A percentile compares a stretch with the other conserved stretches of the same genome.
phyloP scores from a whole-genome alignment of 2,113 vertebrate species.

The Takifugu flavidus region DNA sequence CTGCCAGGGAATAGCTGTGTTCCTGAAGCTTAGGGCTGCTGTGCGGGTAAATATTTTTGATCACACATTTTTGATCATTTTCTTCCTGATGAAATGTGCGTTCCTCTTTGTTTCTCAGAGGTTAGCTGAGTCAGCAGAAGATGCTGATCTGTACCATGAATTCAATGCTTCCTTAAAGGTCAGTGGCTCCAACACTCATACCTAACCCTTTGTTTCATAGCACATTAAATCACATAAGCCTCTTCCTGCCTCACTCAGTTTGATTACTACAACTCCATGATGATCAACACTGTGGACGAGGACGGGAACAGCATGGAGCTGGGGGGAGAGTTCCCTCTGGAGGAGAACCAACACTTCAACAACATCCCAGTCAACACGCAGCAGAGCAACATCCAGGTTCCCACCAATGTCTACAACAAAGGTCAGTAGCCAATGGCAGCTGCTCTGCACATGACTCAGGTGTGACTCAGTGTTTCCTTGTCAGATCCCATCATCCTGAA shows the following conservation, averaged over 20 bases:
- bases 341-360: conserved; percentile 92
- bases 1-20: no score
- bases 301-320: conserved; percentile 83
- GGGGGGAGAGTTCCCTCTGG: conserved; percentile 86
- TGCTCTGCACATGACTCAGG: background rate
- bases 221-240: background rate
- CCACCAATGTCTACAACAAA: conserved; percentile 98
- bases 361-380: conserved; percentile 88
- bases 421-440: conserved; percentile 66
- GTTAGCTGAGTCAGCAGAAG: conserved; percentile 90
- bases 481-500: conserved; percentile 92
- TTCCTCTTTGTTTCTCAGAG: conserved; percentile 66
- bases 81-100: background rate
- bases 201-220: background rate
- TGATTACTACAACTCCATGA: conserved; percentile 91
- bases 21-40: no score
- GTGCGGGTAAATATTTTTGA: no score
- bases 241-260: conserved; percentile 73
- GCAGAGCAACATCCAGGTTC: conserved; percentile 88
- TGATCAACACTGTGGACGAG: conserved; percentile 86
- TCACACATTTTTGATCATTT: no score
- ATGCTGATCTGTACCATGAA: conserved; percentile 90
- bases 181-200: background rate
- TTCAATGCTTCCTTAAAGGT: conserved; percentile 87
- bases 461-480: background rate